Percentiles rank a stretch among this genome's conserved stretches.
phyloP scores from a whole-genome alignment of 1,140 invertebrate species.

The Drosophila sturtevanti region DNA sequence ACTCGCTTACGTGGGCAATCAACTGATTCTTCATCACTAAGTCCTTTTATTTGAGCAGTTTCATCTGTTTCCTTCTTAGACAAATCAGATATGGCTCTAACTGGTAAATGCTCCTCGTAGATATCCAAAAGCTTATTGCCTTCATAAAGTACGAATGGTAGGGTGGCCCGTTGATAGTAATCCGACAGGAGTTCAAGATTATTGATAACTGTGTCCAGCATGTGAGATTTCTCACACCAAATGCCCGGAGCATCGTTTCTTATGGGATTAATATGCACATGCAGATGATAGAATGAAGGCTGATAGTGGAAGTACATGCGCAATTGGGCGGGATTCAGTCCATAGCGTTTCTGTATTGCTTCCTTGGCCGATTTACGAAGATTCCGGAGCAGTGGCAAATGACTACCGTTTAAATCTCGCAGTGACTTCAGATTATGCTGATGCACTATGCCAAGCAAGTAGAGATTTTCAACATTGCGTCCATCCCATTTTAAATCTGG shows the following conservation, averaged over 20 bases:
- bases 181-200: conserved; percentile 92
- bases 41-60: neutral
- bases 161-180: conserved; percentile 92
- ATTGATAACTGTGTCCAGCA: conserved; percentile 94
- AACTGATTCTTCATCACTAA: conserved; percentile 46
- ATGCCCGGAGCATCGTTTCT: conserved; percentile 92
- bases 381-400: conserved; percentile 93
- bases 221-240: conserved; percentile 91
- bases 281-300: conserved; percentile 98
- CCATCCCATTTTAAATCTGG: conserved; percentile 98
- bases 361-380: conserved; percentile 88
- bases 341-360: conserved; percentile 91
- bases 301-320: conserved; percentile 97
- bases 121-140: conserved; percentile 80
- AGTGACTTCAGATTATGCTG: conserved; percentile 90
- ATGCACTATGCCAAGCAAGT: conserved; percentile 92
- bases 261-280: conserved; percentile 96
- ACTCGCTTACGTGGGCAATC: conserved; percentile 54
- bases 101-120: conserved; percentile 50
- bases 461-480: conserved; percentile 88
- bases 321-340: conserved; percentile 87
- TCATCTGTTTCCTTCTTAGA: neutral
- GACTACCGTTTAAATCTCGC: conserved; percentile 89
- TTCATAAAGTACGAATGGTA: conserved; percentile 89
- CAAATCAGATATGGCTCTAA: conserved; percentile 19